A percentile compares a stretch with the other conserved stretches of the same genome.
Conservation (phyloP, 2,113 vertebrate species). For the Spea multiplicata region DNA sequence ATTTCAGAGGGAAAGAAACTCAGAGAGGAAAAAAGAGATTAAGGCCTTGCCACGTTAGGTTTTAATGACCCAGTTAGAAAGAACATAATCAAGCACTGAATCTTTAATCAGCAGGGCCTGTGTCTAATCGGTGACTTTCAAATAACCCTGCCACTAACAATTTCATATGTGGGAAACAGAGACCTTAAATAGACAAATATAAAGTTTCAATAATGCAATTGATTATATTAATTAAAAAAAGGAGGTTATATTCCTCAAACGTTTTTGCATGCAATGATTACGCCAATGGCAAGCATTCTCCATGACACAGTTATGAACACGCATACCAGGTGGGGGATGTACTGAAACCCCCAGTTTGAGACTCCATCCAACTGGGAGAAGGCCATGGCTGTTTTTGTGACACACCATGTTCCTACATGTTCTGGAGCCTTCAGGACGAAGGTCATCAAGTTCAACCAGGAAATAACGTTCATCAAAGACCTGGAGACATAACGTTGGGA, state of each 20-base stretch:
- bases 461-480: conserved; percentile 87
- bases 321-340: conserved; percentile 81
- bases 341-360: conserved; percentile 87
- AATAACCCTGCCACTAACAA: not conserved
- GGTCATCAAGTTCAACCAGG: conserved; percentile 84
- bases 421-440: conserved; percentile 66
- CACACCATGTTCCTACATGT: conserved; percentile 62
- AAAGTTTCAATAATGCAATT: not conserved
- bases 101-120: not conserved
- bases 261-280: too few species aligned
- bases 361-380: conserved; percentile 86
- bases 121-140: not conserved
- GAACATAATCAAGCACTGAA: not conserved
- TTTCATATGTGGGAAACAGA: not conserved
- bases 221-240: not conserved
- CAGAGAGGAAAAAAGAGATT: not conserved
- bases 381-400: conserved; percentile 65
- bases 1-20: not conserved
- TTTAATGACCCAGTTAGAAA: not conserved
- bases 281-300: not conserved
- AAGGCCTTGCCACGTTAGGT: not conserved
- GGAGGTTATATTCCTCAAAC: too few species aligned
- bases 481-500: conserved; percentile 56
- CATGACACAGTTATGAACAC: not conserved
- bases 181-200: not conserved